Base-by-base conservation (phyloP, 2,113 vertebrate species). In the Penelope pileata region DNA sequence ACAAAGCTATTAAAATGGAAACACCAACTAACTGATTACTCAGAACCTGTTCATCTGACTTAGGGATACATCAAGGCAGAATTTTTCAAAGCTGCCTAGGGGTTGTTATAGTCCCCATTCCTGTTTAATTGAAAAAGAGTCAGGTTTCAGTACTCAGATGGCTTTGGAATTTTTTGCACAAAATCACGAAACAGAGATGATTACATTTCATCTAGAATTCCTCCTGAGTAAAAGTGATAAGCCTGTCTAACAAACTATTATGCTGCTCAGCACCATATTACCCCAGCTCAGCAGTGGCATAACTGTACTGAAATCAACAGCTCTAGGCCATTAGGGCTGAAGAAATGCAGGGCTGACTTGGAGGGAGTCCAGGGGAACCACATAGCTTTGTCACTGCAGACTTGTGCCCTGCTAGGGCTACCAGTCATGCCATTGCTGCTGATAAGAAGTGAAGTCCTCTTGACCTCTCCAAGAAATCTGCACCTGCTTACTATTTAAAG, bases 1-100 rank as follows among this genome's bases (percentile, higher is more conserved):
- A 85, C 59, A 91, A 68, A 73, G 66, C 74, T 51, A 67, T 93
- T 84, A 81, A 95, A 84, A 91, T 73, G 69, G 58, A 84, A 91
- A 83, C 4, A 2, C 64, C 69, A 58, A 17, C 45, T 34, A 50
- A 60, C 18, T 73, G 87, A 88, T 58, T 88, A 64, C 62, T 93
- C 80, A 62, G 88, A 91, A 75, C 90, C 70, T 54, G 64, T 58
- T 81, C 32, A 30, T 64, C 59, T 74, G 69, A 70, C 50, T 56
- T 29, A 29, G 29, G 47, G 69, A 36, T 24, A 43, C 59, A 81
- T 60, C 73, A 60, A 51, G 83, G 83, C 83, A 87, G 54, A 62
- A 36, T 19, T 58, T 51, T n/a, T 47, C 76, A 48, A 53, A 84
- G 82, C 64, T 93, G 85, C 91, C 89, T 47, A 0, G 58, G 86